Evolutionary conservation across 2,797 vertebrate species (phyloP), one percentile per base, ranked within the genome.

Genomic region (Pogoniulus pusillus): DNA sequence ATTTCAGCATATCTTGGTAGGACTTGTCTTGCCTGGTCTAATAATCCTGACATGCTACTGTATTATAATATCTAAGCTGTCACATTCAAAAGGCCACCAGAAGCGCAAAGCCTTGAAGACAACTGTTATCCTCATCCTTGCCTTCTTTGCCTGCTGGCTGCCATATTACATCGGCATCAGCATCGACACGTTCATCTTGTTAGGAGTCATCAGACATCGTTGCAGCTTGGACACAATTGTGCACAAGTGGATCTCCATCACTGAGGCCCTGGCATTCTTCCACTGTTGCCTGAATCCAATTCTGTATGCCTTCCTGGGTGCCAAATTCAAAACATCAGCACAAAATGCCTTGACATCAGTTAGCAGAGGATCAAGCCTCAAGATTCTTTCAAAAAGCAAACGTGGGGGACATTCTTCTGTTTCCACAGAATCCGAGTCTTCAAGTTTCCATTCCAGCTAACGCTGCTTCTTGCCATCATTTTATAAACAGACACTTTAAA

Each of bases 261-360:
- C 99, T 0, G 99, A 99, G 95, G 98, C 98, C 1, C 91, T 99
- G 45, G 99, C 99, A 0, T 99, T 98, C 94, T 99, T 99, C 93
- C 99, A 99, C 97, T 99, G 99, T 96, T 99, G 99, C 96, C 97
- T 99, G 72, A 99, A 99, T 94, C 99, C 99, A 37, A 99, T 99
- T 90, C 98, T 99, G 29, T 99, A 99, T 7, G 99, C 99, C 69
- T 99, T 99, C 97, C 97, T 99, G 70, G 99, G 99, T 54, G 99
- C 98, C 80, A 99, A 98, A 93, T 99, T 99, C 97, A 99, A 98
- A 97, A 99, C 98, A 69, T 99, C 99, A 2, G 99, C 99, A 76
- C 98, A 97, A 88, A 99, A 96, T 5, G 98, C 98, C 6, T 96
- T 99, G 92, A 98, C 98, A 19, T 98, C 98, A 35, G 96, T 94